Base-by-base conservation (phyloP, 2,113 vertebrate genomes). In the Athene noctua region DNA sequence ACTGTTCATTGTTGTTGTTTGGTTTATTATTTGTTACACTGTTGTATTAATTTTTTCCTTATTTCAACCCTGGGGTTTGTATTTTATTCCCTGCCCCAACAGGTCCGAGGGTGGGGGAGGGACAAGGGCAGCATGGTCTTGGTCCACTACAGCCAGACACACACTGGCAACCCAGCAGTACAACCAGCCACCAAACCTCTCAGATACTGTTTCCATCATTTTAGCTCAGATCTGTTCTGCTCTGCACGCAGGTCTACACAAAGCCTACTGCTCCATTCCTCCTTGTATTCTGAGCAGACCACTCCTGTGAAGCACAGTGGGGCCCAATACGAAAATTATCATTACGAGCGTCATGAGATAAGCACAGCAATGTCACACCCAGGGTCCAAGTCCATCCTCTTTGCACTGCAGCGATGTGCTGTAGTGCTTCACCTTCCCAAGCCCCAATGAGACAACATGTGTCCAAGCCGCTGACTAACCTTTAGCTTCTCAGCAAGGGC, bases 381-480 rank as follows among this genome's bases (percentile, higher is more conserved):
- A 6, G 63, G 38, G 40, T 7, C 65, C 2, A 5, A 51, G 20
- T 13, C n/a, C 36, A 11, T 11, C 58, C n/a, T 51, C 6, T 9
- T 44, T 15, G 55, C 54, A 46, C 25, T 4, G 19, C 63, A 46
- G 32, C 0, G 5, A 38, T 4, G 57, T 7, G 36, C 63, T 74
- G 47, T 32, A n/a, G n/a, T 5, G 0, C 19, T 66, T 59, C 2
- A 1, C 11, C 47, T 61, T 44, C 52, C 46, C 13, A 21, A 46
- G 52, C 29, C 32, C 15, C 59, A 59, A 30, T 0, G 3, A 72
- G 38, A 40, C 26, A 47, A 26, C 46, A n/a, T 0, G 3, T 1
- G 7, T 36, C 19, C n/a, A 61, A 44, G 44, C 23, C 2, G 4
- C 67, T 9, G 21, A 26, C 55, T 63, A 49, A 30, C 13, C 34